phyloP scores from a whole-genome alignment of 2,113 vertebrate genomes.

The Callithrix jacchus region DNA sequence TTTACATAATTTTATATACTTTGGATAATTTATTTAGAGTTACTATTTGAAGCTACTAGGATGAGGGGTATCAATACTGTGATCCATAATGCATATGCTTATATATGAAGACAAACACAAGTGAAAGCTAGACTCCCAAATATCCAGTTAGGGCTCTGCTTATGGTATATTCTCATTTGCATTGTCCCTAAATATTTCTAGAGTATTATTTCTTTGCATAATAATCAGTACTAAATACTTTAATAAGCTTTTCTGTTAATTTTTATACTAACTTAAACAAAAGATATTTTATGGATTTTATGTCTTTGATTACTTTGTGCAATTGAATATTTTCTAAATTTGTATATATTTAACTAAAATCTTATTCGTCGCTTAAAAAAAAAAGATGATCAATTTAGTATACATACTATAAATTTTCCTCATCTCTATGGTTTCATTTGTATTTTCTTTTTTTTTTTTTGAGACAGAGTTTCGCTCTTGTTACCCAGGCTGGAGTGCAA shows the following conservation, averaged over 20 bases:
- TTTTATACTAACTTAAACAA: constrained; percentile 7
- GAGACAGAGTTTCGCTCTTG: no score
- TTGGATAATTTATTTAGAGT: background rate
- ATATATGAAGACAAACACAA: background rate
- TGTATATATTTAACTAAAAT: background rate
- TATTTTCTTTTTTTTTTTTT: no score
- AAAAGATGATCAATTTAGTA: background rate
- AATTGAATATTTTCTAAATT: background rate
- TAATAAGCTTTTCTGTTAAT: background rate
- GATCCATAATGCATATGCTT: background rate
- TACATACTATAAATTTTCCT: background rate
- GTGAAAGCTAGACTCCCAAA: background rate
- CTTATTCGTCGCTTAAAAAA: background rate
- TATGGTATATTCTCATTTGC: background rate
- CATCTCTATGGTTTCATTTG: background rate
- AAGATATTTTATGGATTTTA: background rate
- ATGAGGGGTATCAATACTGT: background rate
- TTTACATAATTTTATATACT: background rate
- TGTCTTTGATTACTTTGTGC: background rate
- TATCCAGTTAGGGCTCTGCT: background rate
- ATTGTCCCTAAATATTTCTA: background rate
- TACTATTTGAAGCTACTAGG: background rate
- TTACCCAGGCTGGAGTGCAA: no score
- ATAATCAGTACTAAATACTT: background rate
- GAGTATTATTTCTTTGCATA: background rate